Evolutionary conservation across 2,113 vertebrate genomes (phyloP), one percentile per base, ranked within the genome.

Genomic region (Galbula dea): DNA sequence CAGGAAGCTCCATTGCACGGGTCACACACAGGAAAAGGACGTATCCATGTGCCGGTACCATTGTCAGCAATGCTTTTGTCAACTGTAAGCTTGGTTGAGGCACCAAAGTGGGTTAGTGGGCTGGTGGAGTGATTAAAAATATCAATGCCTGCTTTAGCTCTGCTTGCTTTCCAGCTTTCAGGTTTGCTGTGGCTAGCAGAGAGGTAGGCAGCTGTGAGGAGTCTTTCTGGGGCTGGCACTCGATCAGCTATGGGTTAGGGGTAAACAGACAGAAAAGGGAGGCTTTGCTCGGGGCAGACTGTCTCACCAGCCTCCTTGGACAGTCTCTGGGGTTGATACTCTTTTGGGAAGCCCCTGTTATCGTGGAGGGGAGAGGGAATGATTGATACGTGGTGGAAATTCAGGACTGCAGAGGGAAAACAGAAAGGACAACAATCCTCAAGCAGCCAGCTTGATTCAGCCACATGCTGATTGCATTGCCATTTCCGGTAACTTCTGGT

Each of bases 71-170:
- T 2, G 10, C 34, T 89, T 18, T 51, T 79, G 67, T 41, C 63
- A 87, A 7, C 29, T 58, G 41, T 61, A 87, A 89, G 75, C 34
- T 63, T 63, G 32, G 54, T 36, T 79, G 85, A 83, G 80, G 72
- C 51, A 49, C 39, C 68, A 71, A 77, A 91, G 24, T 67, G 71
- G 57, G 55, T 43, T 91, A 68, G 55, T 62, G 24, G 37, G 65
- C 55, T 91, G 75, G 51, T 2, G 8, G 58, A 80, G 48, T 34
- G 68, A 93, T 93, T 91, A 89, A 93, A 93, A 95, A 78, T 91
- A 83, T 83, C 0, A 0, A 67, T 77, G 78, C n/a, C 30, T 75
- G 29, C 85, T 82, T 69, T 51, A 90, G 73, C 26, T 57, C 49
- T 80, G 61, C 46, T 21, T 89, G 46, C 75, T 74, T 89, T 63